Evolutionary conservation across 2,797 vertebrate species (phyloP), one percentile per base, ranked within the genome.

Genomic region (Cheirogaleus major): DNA sequence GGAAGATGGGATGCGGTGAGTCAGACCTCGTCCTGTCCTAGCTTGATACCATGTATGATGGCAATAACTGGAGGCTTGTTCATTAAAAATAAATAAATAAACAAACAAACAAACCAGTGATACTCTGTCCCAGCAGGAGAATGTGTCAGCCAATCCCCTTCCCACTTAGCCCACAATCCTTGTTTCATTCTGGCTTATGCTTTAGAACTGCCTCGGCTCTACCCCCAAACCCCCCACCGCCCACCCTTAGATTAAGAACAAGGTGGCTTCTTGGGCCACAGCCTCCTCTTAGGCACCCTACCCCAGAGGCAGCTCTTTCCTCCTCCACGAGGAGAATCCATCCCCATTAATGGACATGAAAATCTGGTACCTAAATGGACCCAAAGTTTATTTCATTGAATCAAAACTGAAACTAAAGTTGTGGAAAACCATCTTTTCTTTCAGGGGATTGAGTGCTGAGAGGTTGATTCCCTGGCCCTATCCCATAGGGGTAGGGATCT

Each of bases 331-430:
- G 23, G 12, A 69, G 9, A 65, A 70, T 80, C 20, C 30, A 43
- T 50, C 32, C 41, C 18, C 35, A 83, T 23, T 8, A 69, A 41
- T 67, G 5, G 55, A 43, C 35, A 83, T 41, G 50, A 92, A 63
- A 78, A 17, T 86, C 41, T 20, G 18, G 10, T 43, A 82, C 23
- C 35, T 87, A 79, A 75, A 38, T 4, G 7, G 30, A 70, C 38
- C 13, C 8, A 82, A 57, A 52, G 10, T 92, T 90, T 63, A 76
- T 78, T 81, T 75, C 57, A 80, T 5, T 50, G 4, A 76, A 73
- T 87, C 41, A 79, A 78, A 96, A 79, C 13, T 20, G 69, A 87
- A 84, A 41, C 70, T 41, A 35, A 87, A 75, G 14, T 91, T 93
- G 20, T 41, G 35, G 27, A 48, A 95, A 87, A 63, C 15, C 38